Conservation (phyloP, 2,888 invertebrate species). For the Microplitis manilae region DNA sequence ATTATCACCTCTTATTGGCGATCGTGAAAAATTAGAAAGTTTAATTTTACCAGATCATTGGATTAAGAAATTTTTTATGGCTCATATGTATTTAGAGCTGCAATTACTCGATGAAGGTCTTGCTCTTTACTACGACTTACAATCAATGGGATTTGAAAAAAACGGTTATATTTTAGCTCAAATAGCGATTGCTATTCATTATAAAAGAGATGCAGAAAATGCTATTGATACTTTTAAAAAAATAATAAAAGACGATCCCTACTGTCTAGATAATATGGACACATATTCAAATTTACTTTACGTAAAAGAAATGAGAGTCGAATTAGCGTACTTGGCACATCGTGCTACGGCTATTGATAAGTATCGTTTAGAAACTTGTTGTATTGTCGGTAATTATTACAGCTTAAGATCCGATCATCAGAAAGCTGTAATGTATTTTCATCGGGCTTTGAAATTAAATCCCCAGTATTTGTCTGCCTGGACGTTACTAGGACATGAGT, state of each 20-base stretch:
- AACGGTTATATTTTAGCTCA: conserved; percentile 93
- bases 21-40: conserved; percentile 82
- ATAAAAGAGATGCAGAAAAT: conserved; percentile 91
- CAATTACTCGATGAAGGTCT: conserved; percentile 92
- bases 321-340: conserved; percentile 94
- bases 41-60: conserved; percentile 88
- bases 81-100: conserved; percentile 90
- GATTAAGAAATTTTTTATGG: conserved; percentile 95
- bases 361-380: conserved; percentile 97
- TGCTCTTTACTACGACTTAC: conserved; percentile 84
- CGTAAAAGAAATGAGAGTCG: conserved; percentile 92
- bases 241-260: conserved; percentile 90
- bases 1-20: conserved; percentile 86
- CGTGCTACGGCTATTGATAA: conserved; percentile 95
- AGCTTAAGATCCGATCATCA: conserved; percentile 96
- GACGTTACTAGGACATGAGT: conserved; percentile 99
- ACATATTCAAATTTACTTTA: conserved; percentile 96
- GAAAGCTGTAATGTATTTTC: conserved; percentile 97
- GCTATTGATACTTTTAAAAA: conserved; percentile 89
- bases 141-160: conserved; percentile 85
- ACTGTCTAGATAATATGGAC: conserved; percentile 95
- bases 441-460: conserved; percentile 93
- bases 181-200: conserved; percentile 93
- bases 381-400: conserved; percentile 98
- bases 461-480: conserved; percentile 96